Evolutionary conservation across 2,888 invertebrate species (phyloP).

Genomic region (Microchrysa polita): DNA sequence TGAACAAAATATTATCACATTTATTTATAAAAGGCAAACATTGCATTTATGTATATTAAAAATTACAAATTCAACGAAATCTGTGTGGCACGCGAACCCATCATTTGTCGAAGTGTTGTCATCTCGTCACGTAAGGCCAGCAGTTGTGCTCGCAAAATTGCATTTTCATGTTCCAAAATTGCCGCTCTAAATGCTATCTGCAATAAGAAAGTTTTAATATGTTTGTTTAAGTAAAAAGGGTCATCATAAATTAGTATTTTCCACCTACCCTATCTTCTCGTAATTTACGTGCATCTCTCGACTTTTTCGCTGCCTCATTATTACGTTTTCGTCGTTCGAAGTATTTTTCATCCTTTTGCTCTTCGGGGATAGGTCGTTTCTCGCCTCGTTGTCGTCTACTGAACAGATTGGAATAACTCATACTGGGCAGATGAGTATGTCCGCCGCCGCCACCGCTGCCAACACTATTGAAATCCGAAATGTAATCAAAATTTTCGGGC

Average conservation of each 20-base stretch:
- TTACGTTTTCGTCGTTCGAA: conserved; percentile 87
- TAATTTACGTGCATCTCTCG: conserved; percentile 85
- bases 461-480: conserved; percentile 38
- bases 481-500: conserved; percentile 24
- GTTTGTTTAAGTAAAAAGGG: too few species aligned
- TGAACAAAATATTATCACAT: conserved; percentile 30
- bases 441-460: too few species aligned
- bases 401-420: conserved; percentile 59
- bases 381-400: conserved; percentile 76
- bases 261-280: conserved; percentile 81
- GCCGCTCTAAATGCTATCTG: conserved; percentile 86
- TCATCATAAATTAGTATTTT: too few species aligned
- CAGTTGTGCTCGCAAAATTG: conserved; percentile 83
- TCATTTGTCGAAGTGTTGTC: conserved; percentile 40
- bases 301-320: conserved; percentile 93
- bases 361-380: conserved; percentile 86
- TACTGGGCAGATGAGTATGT: conserved; percentile 59
- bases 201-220: conserved; percentile 47
- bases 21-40: neutral
- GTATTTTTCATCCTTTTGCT: conserved; percentile 89
- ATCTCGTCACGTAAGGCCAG: conserved; percentile 83
- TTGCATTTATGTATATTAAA: neutral
- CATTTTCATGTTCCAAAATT: conserved; percentile 87
- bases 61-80: conserved; percentile 35
- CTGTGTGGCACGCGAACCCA: conserved; percentile 29